Conservation (phyloP, 2,888 invertebrate species). For the Drosophila recens region DNA sequence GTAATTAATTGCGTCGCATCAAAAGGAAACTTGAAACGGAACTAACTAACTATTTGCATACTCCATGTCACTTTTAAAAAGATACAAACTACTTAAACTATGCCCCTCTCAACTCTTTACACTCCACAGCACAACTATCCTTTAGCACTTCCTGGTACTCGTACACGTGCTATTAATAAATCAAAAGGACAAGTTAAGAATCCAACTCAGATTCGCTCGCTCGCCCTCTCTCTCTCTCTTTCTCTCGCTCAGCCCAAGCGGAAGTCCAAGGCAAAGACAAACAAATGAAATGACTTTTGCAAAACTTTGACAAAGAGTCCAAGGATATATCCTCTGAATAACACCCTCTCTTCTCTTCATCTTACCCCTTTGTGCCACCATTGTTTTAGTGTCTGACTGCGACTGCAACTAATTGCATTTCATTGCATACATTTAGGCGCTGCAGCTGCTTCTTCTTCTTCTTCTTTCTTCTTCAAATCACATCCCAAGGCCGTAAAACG, state of each 20-base stretch:
- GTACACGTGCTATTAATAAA: slow-evolving; percentile 78
- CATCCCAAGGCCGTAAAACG: slow-evolving; percentile 72
- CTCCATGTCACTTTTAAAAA: slow-evolving; percentile 59
- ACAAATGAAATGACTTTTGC: slow-evolving; percentile 72
- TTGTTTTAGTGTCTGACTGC: background rate
- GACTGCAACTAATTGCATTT: slow-evolving; percentile 77
- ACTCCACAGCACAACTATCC: background rate
- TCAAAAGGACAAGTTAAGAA: slow-evolving; percentile 73
- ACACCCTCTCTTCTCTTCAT: background rate
- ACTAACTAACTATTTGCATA: slow-evolving; percentile 75
- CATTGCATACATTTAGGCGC: slow-evolving; percentile 76
- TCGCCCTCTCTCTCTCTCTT: background rate
- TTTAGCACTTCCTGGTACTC: slow-evolving; percentile 16
- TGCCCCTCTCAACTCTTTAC: background rate
- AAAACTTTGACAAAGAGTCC: slow-evolving; percentile 40
- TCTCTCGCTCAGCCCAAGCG: slow-evolving; percentile 15
- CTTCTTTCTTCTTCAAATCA: slow-evolving; percentile 51
- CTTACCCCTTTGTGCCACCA: too few species aligned
- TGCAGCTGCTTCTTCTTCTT: slow-evolving; percentile 30
- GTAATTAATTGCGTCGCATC: slow-evolving; percentile 84
- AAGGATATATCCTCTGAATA: slow-evolving; percentile 8
- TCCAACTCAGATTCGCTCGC: slow-evolving; percentile 11
- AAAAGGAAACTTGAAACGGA: slow-evolving; percentile 77
- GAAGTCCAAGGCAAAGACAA: slow-evolving; percentile 66
- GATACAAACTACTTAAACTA: slow-evolving; percentile 28